These are phyloP conservation scores for Chesias legatella DNA, from an alignment of 2,888 invertebrate species.

Conservation along the genomic window DNA sequence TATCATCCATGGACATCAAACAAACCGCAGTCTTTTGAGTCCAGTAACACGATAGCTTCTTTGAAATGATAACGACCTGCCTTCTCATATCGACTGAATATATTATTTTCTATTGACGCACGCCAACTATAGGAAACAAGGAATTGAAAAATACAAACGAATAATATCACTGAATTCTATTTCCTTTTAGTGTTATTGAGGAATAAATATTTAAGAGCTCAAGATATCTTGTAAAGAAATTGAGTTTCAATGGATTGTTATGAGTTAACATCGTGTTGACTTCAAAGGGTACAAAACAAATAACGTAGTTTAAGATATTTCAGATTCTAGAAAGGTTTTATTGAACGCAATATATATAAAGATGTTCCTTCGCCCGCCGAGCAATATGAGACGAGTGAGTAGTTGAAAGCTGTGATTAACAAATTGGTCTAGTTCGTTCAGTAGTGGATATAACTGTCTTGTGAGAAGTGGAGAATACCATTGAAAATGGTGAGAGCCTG, in stretches of 20 bases:
- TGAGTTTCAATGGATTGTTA: constrained; percentile 2
- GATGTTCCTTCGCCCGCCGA: too few relatives aligned
- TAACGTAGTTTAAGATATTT: too few relatives aligned
- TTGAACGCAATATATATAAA: too few relatives aligned
- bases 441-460: too few relatives aligned
- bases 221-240: constrained; percentile 8
- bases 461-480: too few relatives aligned
- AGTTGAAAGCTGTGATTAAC: too few relatives aligned
- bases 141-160: constrained; percentile 49
- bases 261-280: too few relatives aligned
- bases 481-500: too few relatives aligned
- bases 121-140: constrained; percentile 36
- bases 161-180: constrained; percentile 21
- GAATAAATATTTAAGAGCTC: constrained; percentile 25
- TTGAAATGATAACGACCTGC: constrained; percentile 76
- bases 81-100: constrained; percentile 66
- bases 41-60: constrained; percentile 74
- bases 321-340: too few relatives aligned
- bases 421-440: too few relatives aligned
- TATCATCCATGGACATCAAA: constrained; percentile 61
- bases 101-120: constrained; percentile 60
- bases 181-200: constrained; percentile 24
- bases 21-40: constrained; percentile 71
- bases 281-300: too few relatives aligned
- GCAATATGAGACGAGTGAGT: too few relatives aligned